phyloP scores from a whole-genome alignment of 1,140 invertebrate genomes.

The Pseudomyrmex pallidus region DNA sequence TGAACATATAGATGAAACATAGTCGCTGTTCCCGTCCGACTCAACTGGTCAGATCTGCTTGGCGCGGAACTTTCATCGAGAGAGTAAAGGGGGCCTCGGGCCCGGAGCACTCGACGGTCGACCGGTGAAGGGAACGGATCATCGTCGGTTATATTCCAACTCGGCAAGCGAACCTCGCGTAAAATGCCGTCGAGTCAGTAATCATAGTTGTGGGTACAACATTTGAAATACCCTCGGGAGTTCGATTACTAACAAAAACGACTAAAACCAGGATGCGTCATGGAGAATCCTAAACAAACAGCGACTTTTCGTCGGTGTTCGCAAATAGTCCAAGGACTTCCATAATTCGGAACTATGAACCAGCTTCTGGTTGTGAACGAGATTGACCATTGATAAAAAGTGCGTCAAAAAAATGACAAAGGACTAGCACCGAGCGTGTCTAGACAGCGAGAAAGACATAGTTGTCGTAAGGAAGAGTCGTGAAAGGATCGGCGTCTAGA shows the following conservation, averaged over 20 bases:
- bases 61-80: conserved; percentile 72
- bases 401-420: not conserved
- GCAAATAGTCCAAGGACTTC: not conserved
- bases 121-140: conserved; percentile 83
- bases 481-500: not conserved
- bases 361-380: not conserved
- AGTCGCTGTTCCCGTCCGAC: conserved; percentile 20
- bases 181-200: conserved; percentile 64
- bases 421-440: not conserved
- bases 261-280: not conserved
- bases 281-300: conserved; percentile 23
- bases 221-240: not conserved
- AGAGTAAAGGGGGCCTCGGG: conserved; percentile 66
- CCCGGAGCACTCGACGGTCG: conserved; percentile 77
- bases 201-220: not conserved
- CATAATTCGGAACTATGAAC: not conserved
- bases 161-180: conserved; percentile 32
- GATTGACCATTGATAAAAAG: not conserved
- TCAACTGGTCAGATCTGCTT: conserved; percentile 39
- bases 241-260: not conserved
- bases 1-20: conserved; percentile 25
- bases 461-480: not conserved
- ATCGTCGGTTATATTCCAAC: conserved; percentile 43
- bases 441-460: not conserved
- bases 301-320: not conserved